phyloP scores from a whole-genome alignment of 2,113 vertebrate species.

The Dryoscopus gambensis region DNA sequence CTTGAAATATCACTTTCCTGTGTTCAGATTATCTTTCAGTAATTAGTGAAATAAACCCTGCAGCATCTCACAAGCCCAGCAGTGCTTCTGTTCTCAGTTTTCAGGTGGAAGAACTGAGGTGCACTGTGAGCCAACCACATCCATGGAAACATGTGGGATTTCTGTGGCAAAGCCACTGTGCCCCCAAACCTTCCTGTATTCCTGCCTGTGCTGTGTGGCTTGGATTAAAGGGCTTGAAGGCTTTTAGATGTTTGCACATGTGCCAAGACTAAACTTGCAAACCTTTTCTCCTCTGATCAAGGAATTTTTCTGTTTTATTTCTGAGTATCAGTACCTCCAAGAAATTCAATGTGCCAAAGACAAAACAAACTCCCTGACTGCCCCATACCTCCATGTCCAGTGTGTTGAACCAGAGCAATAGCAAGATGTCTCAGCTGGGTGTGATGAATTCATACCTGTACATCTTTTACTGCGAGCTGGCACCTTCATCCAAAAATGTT shows the following conservation, averaged over 20 bases:
- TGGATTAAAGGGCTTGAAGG: neutral
- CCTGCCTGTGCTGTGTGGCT: neutral
- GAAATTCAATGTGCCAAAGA: neutral
- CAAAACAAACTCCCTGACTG: neutral
- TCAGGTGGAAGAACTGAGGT: neutral
- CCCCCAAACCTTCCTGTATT: neutral
- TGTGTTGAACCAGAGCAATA: neutral
- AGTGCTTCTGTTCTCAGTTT: neutral
- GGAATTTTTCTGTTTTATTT: neutral
- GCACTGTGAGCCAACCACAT: fast-evolving
- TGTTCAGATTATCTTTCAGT: neutral
- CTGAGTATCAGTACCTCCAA: neutral
- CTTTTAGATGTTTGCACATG: neutral
- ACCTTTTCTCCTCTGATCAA: neutral
- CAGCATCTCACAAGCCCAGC: neutral
- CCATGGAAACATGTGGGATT: fast-evolving
- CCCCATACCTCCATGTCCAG: neutral
- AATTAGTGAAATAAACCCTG: neutral
- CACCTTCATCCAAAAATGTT: neutral
- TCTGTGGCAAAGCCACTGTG: neutral
- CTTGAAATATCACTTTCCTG: neutral
- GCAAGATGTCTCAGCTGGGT: neutral
- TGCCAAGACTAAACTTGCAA: neutral
- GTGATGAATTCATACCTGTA: neutral
- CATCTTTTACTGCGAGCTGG: neutral